A percentile compares a stretch with the other conserved stretches of the same genome.
phyloP scores from a whole-genome alignment of 2,797 vertebrate species.

The Phoebastria nigripes region DNA sequence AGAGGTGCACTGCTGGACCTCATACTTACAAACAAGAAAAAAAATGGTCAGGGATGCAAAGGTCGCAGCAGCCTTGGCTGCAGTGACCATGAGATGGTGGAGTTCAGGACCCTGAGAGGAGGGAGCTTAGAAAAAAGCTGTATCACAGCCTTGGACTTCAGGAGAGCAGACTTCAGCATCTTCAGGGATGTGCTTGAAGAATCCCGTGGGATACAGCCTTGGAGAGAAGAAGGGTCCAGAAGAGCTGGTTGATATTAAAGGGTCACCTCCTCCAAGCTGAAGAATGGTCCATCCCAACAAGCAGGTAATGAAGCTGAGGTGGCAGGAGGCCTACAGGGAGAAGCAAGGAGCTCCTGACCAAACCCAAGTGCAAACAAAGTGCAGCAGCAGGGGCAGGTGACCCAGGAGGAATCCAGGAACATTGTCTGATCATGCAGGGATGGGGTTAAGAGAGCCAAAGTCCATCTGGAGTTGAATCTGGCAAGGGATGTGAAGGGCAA shows the following conservation, averaged over 20 bases:
- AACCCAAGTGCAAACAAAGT: background rate
- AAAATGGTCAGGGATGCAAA: background rate
- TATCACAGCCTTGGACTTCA: background rate
- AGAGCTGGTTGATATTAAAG: background rate
- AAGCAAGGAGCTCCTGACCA: background rate
- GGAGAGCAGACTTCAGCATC: background rate
- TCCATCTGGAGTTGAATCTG: background rate
- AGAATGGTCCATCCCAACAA: background rate
- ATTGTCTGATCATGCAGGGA: background rate
- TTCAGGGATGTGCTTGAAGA: background rate
- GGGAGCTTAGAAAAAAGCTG: background rate
- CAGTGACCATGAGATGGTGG: background rate
- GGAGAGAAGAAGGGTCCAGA: background rate
- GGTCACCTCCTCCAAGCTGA: background rate
- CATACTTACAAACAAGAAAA: background rate
- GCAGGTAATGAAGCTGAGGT: background rate
- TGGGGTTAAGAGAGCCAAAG: background rate
- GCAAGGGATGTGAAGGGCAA: background rate
- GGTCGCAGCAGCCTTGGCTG: background rate
- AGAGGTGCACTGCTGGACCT: background rate
- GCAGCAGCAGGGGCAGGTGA: background rate
- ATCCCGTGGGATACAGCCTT: background rate
- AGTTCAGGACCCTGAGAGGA: background rate
- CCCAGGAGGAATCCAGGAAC: background rate
- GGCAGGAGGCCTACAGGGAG: background rate